Conservation (phyloP, 2,113 vertebrate species). For the Menura novaehollandiae region DNA sequence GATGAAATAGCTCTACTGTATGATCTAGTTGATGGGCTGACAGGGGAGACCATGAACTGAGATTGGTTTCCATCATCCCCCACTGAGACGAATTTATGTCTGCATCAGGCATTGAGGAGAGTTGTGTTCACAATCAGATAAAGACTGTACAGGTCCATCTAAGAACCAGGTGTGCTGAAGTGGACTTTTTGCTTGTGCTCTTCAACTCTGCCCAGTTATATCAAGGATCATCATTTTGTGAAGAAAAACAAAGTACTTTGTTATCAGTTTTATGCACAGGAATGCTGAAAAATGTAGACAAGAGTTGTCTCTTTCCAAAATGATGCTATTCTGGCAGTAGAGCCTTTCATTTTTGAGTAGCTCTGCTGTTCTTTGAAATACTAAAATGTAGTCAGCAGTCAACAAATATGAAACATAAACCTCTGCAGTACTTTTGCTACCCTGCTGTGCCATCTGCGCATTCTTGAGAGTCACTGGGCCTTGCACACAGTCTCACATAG, state of each 20-base stretch:
- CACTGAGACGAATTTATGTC: not conserved
- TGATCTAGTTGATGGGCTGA: not conserved
- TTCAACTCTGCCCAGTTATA: not conserved
- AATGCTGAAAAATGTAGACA: not conserved
- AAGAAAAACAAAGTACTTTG: not conserved
- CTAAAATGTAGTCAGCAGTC: not conserved
- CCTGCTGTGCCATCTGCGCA: not conserved
- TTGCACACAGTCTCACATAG: not conserved
- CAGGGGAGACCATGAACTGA: not conserved
- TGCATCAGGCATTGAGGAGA: not conserved
- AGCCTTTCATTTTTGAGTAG: not conserved
- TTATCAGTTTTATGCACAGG: not conserved
- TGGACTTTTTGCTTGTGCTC: not conserved
- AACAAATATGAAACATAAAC: not conserved
- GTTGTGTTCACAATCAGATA: not conserved
- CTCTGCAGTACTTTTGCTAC: not conserved
- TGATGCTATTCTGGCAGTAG: not conserved
- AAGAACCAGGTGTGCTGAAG: not conserved
- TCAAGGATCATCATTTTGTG: not conserved
- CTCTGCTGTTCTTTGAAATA: not conserved
- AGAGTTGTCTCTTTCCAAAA: not conserved
- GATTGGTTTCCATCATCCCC: not conserved
- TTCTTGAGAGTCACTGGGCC: not conserved
- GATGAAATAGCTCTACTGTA: accelerated
- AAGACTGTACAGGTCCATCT: not conserved